Conservation (phyloP, 2,113 vertebrate genomes). For the sheep (Ovis aries) region ARS-UI_Ramb_v3.0 NC_056055.1:212803501-212804000, state of each 20-base stretch:
- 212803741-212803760: neutral
- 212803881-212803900: neutral
- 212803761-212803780: neutral
- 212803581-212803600: constrained; percentile 13
- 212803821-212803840: neutral
- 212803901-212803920: neutral
- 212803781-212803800: neutral
- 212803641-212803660: constrained; percentile 50
- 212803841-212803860: constrained; percentile 33
- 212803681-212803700: constrained; percentile 72
- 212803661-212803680: constrained; percentile 72
- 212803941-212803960: constrained; percentile 32
- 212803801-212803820: neutral
- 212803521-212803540: neutral
- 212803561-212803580: constrained; percentile 16
- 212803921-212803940: neutral
- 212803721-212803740: constrained; percentile 53
- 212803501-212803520: neutral
- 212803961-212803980: neutral
- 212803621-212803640: constrained; percentile 28
- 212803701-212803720: constrained; percentile 36
- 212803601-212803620: constrained; percentile 20
- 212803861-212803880: neutral
- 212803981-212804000: neutral
- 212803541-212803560: neutral